Conservation (phyloP, 2,888 invertebrate genomes). For the Ernsta delagoae region DNA sequence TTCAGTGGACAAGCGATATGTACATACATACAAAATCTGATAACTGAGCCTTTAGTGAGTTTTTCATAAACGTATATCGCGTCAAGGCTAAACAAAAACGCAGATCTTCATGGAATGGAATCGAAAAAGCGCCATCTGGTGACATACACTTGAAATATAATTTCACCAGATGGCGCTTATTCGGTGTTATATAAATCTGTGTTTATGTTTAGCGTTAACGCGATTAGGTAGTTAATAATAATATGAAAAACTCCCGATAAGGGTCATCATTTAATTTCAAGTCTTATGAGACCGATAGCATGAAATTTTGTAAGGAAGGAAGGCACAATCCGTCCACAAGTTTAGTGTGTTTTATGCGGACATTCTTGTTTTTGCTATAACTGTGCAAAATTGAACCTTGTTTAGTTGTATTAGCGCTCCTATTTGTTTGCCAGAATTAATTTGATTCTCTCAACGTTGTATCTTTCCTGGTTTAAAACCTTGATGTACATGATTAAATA, state of each 20-base stretch:
- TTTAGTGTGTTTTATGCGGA: constrained; percentile 57
- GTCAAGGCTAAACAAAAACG: too few relatives aligned
- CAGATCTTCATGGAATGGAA: too few relatives aligned
- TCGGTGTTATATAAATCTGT: too few relatives aligned
- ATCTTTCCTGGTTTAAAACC: neutral
- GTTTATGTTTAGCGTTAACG: too few relatives aligned
- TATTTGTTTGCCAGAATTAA: neutral
- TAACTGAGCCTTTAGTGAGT: too few relatives aligned
- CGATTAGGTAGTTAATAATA: neutral
- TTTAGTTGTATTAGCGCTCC: neutral
- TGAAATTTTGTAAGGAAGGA: constrained; percentile 39
- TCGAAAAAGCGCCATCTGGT: too few relatives aligned
- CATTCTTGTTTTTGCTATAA: constrained; percentile 2
- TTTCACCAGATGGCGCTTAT: too few relatives aligned
- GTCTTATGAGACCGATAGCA: constrained; percentile 9
- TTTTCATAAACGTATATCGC: too few relatives aligned
- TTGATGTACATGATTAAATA: too few relatives aligned
- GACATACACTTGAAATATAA: too few relatives aligned
- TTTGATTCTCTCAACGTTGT: constrained; percentile 17
- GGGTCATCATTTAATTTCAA: neutral
- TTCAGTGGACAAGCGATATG: too few relatives aligned
- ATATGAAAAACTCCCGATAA: neutral
- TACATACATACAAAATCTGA: too few relatives aligned
- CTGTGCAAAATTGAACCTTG: neutral
- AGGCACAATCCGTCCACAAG: constrained; percentile 74